A percentile compares a stretch with the other conserved stretches of the same genome.
Conservation (phyloP, 2,888 invertebrate genomes). For the Lamellibrachia columna region DNA sequence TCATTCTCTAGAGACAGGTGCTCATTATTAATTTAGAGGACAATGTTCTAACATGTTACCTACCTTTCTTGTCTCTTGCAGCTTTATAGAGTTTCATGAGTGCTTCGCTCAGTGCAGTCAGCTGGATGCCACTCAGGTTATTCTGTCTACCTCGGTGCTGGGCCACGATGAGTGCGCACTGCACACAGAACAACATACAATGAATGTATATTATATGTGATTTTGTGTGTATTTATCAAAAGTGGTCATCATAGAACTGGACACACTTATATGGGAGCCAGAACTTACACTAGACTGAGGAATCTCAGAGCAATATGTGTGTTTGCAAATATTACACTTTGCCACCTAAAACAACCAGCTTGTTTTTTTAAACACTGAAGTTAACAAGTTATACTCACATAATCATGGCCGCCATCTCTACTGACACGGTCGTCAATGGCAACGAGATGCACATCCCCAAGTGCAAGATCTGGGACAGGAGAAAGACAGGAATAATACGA, state of each 20-base stretch:
- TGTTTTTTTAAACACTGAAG: not conserved
- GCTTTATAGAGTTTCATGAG: slow-evolving; percentile 53
- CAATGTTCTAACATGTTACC: not conserved
- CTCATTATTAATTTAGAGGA: too few species aligned
- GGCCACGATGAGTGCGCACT: slow-evolving; percentile 60
- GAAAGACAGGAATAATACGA: slow-evolving; percentile 3
- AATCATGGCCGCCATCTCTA: slow-evolving; percentile 46
- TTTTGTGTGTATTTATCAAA: too few species aligned
- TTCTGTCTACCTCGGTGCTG: slow-evolving; percentile 58
- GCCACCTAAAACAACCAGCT: not conserved
- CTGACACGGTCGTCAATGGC: slow-evolving; percentile 49
- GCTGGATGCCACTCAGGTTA: slow-evolving; percentile 58
- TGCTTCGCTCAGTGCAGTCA: slow-evolving; percentile 53
- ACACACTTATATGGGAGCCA: too few species aligned
- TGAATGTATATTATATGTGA: not conserved
- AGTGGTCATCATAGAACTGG: too few species aligned
- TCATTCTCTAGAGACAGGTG: too few species aligned
- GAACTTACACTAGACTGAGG: too few species aligned
- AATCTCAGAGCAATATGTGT: not conserved
- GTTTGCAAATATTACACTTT: not conserved
- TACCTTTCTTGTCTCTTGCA: slow-evolving; percentile 58
- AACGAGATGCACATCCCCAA: slow-evolving; percentile 61
- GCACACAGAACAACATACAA: slow-evolving; percentile 29
- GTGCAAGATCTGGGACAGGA: slow-evolving; percentile 33
- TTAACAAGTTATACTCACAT: slow-evolving; percentile 43